Conservation (phyloP, 2,888 invertebrate species). For the Callinectes sapidus region DNA sequence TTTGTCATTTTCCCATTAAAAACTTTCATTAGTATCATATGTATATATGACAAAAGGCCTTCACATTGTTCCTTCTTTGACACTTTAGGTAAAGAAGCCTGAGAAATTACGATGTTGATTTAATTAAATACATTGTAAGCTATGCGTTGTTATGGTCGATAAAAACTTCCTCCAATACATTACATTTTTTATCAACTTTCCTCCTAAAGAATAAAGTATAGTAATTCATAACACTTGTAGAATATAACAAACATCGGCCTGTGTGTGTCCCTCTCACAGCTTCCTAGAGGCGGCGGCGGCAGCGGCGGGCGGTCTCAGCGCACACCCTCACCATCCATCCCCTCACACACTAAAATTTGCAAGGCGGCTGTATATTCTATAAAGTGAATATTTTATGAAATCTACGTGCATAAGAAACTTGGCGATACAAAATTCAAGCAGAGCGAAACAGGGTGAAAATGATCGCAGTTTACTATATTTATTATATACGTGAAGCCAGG, state of each 20-base stretch:
- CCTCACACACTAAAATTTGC: constrained; percentile 28
- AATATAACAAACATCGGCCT: background rate
- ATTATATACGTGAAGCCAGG: constrained; percentile 20
- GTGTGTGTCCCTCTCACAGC: background rate
- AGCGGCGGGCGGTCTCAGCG: background rate
- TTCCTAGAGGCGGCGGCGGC: constrained; percentile 14
- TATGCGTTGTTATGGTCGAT: background rate
- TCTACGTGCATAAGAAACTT: constrained; percentile 30
- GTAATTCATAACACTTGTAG: background rate
- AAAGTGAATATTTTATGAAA: background rate
- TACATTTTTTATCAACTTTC: background rate
- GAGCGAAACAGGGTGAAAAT: constrained; percentile 12
- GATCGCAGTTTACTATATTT: constrained; percentile 18
- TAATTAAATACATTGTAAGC: background rate
- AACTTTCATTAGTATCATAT: no score
- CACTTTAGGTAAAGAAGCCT: no score
- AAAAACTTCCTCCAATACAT: background rate
- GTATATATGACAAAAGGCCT: no score
- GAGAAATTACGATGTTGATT: no score
- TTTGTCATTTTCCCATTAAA: no score
- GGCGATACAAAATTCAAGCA: constrained; percentile 16
- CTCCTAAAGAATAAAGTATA: background rate
- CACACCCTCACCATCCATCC: constrained; percentile 17
- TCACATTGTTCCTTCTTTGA: no score
- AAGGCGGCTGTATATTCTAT: constrained; percentile 18